A percentile compares a stretch with the other conserved stretches of the same genome.
These are phyloP conservation scores for Bovichtus variegatus DNA, from an alignment of 2,797 vertebrate genomes.

Conservation along the genomic window DNA sequence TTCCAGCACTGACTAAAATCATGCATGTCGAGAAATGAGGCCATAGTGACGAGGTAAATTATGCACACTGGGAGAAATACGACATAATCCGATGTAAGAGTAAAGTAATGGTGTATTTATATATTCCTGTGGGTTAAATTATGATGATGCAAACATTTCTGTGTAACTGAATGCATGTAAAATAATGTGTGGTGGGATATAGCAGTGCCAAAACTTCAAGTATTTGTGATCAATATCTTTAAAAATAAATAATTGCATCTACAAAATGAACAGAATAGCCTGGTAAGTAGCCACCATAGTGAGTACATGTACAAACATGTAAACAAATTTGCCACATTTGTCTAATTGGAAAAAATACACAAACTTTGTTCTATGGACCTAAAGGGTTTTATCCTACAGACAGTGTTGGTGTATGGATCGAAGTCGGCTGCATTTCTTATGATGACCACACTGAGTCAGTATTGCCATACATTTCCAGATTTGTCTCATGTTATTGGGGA, in stretches of 20 bases:
- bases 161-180: not conserved
- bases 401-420: too few relatives aligned
- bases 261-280: not conserved
- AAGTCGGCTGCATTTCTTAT: not conserved
- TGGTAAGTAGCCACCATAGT: too few relatives aligned
- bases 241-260: too few relatives aligned
- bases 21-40: not conserved
- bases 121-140: not conserved
- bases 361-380: not conserved
- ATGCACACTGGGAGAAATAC: not conserved
- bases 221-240: not conserved
- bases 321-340: not conserved
- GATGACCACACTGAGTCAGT: slow-evolving; percentile 31
- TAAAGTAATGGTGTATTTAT: not conserved
- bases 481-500: not conserved
- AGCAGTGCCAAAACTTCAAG: not conserved
- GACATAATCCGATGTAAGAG: not conserved
- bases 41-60: too few relatives aligned
- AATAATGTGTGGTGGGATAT: not conserved
- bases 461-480: not conserved
- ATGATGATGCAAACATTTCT: not conserved
- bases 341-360: not conserved
- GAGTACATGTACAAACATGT: not conserved
- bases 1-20: not conserved
- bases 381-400: not conserved